Conservation (phyloP, 2,888 invertebrate species). For the Rhogogaster chlorosoma region DNA sequence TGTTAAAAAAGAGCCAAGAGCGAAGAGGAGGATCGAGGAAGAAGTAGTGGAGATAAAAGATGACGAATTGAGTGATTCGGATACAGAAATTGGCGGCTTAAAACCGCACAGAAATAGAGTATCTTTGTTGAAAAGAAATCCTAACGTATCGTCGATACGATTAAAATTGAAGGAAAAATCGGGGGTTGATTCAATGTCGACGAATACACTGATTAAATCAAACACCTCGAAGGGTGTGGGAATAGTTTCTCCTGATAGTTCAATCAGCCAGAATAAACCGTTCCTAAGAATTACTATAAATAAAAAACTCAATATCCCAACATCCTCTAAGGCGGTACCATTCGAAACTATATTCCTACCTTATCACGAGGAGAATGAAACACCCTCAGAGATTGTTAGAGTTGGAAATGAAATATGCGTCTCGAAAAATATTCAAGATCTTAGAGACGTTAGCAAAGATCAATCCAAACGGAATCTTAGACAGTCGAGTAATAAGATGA, state of each 20-base stretch:
- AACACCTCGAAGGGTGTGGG: background rate
- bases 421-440: background rate
- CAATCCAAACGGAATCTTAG: background rate
- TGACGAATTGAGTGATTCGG: no score
- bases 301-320: slow-evolving; percentile 54
- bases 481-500: background rate
- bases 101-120: background rate
- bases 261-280: slow-evolving; percentile 54
- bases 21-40: background rate
- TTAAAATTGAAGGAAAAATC: background rate
- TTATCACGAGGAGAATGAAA: background rate
- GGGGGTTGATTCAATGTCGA: slow-evolving; percentile 33
- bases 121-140: background rate
- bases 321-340: background rate
- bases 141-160: background rate
- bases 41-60: background rate
- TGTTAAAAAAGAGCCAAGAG: background rate
- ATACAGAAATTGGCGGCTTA: background rate
- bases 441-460: no score
- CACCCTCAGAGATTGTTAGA: background rate
- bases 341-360: slow-evolving; percentile 30
- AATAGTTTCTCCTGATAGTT: background rate
- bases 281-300: slow-evolving; percentile 63
- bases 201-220: slow-evolving; percentile 54
- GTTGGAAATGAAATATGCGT: background rate